Evolutionary conservation across 2,888 invertebrate species (phyloP).

Genomic region (Idaea straminata): DNA sequence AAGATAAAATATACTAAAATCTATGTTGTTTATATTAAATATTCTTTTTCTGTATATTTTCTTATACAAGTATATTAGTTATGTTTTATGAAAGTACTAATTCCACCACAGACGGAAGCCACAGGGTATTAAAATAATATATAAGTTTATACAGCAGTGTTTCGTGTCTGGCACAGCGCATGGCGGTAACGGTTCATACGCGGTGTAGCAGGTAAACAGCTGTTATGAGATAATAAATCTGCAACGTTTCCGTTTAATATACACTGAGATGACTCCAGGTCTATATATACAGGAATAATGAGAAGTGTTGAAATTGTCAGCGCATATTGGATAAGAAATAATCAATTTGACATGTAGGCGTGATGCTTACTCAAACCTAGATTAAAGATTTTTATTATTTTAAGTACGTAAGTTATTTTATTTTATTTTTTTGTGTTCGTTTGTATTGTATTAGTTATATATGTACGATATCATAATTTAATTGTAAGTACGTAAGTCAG

Average conservation of each 20-base stretch:
- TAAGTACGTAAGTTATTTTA: no score
- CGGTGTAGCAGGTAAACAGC: conserved; percentile 22
- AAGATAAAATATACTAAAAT: not conserved
- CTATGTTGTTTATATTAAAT: not conserved
- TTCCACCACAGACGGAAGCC: not conserved
- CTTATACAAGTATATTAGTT: not conserved
- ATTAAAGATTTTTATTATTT: no score
- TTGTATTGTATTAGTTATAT: no score
- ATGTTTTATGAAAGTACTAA: not conserved
- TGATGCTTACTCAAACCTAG: no score
- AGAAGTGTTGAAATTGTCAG: not conserved
- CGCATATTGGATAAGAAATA: not conserved
- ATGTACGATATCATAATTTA: no score
- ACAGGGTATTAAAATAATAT: not conserved
- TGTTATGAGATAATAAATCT: conserved; percentile 19
- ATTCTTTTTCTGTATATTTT: not conserved
- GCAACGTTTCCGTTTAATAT: conserved; percentile 22
- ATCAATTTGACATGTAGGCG: not conserved
- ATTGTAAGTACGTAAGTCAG: no score
- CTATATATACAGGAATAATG: not conserved
- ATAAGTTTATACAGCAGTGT: not conserved
- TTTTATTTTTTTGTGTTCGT: no score
- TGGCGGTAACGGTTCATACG: not conserved
- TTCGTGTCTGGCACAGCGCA: not conserved
- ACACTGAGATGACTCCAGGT: conserved; percentile 16